These are phyloP conservation scores for Tokudaia tokunoshimensis DNA, from an alignment of 2,797 vertebrate species.

Conservation along the genomic window DNA sequence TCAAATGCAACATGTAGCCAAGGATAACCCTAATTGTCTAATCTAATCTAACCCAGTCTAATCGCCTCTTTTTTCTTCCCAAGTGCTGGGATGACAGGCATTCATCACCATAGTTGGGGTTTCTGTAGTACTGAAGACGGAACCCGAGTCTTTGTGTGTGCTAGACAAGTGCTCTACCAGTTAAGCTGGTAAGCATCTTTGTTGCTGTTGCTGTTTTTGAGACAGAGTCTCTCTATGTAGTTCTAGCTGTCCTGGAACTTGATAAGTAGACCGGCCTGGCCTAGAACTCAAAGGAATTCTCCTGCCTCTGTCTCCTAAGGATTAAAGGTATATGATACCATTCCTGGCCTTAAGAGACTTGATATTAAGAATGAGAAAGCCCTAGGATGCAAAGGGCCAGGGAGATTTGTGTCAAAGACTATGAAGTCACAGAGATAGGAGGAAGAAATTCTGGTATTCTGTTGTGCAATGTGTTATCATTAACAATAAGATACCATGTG, in stretches of 20 bases:
- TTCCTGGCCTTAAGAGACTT: neutral
- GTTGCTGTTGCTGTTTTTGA: neutral
- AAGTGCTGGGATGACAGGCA: neutral
- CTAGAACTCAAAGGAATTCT: neutral
- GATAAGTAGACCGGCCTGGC: neutral
- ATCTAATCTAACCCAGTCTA: no score
- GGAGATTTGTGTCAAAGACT: neutral
- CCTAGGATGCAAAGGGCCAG: no score
- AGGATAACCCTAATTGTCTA: neutral
- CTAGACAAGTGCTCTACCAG: neutral
- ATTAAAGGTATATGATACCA: neutral
- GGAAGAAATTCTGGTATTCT: neutral
- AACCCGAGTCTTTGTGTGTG: neutral
- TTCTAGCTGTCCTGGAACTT: neutral
- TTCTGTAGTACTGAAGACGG: neutral
- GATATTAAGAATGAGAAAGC: neutral
- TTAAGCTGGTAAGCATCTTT: neutral
- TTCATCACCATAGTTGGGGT: neutral
- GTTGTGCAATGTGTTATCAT: neutral
- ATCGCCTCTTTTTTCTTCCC: neutral
- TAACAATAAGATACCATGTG: neutral
- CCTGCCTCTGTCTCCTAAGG: neutral
- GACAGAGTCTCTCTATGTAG: neutral
- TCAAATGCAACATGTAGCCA: neutral
- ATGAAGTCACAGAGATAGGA: neutral